Base-by-base conservation (phyloP, 2,113 vertebrate species). In the Myrmophylax atrothorax region DNA sequence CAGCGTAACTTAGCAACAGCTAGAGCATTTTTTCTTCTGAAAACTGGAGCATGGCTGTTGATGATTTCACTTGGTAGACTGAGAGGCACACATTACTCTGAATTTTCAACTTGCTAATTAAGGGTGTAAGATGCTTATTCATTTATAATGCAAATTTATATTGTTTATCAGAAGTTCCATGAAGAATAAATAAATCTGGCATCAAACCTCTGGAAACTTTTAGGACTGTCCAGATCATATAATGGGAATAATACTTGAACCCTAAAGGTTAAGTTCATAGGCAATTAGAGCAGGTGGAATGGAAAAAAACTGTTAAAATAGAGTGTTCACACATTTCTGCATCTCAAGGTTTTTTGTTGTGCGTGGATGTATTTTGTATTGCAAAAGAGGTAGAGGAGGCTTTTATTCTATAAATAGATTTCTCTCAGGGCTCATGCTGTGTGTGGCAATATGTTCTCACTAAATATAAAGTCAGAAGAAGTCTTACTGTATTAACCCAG, bases 1-100 rank as follows among this genome's bases (percentile, higher is more conserved):
- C 91, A 89, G 79, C 0, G 96, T 97, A 98, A 93, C 97, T 97
- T 97, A 98, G 97, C 97, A 98, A 98, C 96, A 10, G 90, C 72
- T 92, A 89, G 89, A 95, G 62, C 9, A 76, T 84, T 87, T 86
- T 86, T 97, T 89, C 93, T 91, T 96, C 75, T 92, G 92, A 47
- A 97, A 96, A 96, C 44, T 93, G 63, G 79, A 94, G 26, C 69
- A 64, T 90, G 19, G 35, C 25, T 91, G 93, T 95, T 94, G 86
- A 79, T 90, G 38, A 94, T 97, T 98, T 97, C 78, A 53, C 64
- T 59, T 87, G 50, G 83, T 90, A 86, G 86, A 95, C 79, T 92
- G 49, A 35, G 66, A 98, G 49, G 67, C 67, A 96, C 90, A 96
- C 85, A 93, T 95, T 97, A 72, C 70, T 91, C 62, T 91, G 94